Conservation (phyloP, 2,113 vertebrate species). For the Seriola dumerili region DNA sequence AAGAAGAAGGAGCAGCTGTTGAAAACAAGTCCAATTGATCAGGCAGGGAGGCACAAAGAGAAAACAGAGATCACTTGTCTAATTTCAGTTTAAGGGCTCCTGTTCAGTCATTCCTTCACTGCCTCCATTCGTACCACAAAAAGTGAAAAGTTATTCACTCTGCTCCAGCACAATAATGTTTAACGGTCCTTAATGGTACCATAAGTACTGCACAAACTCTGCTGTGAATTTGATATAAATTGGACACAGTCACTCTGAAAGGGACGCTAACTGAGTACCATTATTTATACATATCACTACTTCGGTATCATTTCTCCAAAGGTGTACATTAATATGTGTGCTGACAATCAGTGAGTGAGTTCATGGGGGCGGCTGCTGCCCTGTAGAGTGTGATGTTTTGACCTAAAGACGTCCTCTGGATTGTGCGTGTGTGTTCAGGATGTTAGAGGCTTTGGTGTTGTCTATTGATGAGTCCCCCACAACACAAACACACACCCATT, state of each 20-base stretch:
- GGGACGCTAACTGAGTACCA: neutral
- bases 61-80: neutral
- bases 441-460: conserved; percentile 6
- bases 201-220: neutral
- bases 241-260: conserved; percentile 5
- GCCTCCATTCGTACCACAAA: neutral
- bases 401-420: conserved; percentile 44
- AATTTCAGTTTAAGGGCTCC: conserved; percentile 58
- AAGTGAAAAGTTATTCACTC: neutral
- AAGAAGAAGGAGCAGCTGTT: neutral
- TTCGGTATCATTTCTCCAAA: conserved; percentile 56
- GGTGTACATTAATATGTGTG: conserved; percentile 64
- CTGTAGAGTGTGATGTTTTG: conserved; percentile 36
- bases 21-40: neutral
- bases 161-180: neutral
- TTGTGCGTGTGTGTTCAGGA: conserved; percentile 22
- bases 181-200: neutral
- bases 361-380: neutral
- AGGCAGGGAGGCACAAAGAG: conserved; percentile 18
- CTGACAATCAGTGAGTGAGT: conserved; percentile 77
- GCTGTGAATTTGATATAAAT: conserved; percentile 22
- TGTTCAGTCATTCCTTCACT: conserved; percentile 15
- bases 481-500: neutral
- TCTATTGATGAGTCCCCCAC: no score
- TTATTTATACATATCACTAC: conserved; percentile 47